Percentiles rank a stretch among this genome's conserved stretches.
These are phyloP conservation scores for Cyclopterus lumpus DNA, from an alignment of 2,797 vertebrate species.

Conservation along the genomic window DNA sequence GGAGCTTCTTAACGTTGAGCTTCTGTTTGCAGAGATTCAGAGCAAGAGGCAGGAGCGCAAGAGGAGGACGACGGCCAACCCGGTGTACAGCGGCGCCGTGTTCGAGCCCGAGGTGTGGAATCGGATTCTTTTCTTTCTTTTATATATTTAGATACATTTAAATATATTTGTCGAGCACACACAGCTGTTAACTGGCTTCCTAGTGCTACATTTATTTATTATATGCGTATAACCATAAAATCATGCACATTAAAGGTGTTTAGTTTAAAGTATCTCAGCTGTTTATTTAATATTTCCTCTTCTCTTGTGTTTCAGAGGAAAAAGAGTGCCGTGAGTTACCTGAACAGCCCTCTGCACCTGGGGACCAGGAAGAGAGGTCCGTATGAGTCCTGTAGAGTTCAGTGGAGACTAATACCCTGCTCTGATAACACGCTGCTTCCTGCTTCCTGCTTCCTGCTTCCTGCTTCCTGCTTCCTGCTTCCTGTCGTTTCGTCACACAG, in stretches of 20 bases:
- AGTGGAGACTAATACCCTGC: too few species aligned
- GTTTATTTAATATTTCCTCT: too few species aligned
- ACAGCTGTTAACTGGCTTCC: too few species aligned
- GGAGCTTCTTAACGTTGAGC: constrained; percentile 11
- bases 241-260: too few species aligned
- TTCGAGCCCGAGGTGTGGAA: constrained; percentile 92
- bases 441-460: constrained; percentile 21
- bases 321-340: constrained; percentile 98
- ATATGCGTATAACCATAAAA: not conserved
- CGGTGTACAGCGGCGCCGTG: constrained; percentile 97
- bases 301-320: constrained; percentile 88
- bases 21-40: constrained; percentile 92
- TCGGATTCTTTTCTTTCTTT: too few species aligned
- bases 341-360: constrained; percentile 98
- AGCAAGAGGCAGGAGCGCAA: constrained; percentile 98
- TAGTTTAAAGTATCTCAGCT: too few species aligned
- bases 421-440: not conserved
- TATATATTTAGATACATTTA: too few species aligned
- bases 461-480: constrained; percentile 37
- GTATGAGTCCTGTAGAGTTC: constrained; percentile 52
- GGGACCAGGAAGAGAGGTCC: constrained; percentile 98
- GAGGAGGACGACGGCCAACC: constrained; percentile 98
- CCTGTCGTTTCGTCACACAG: constrained; percentile 46
- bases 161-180: too few species aligned
- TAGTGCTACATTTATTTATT: too few species aligned